phyloP scores from a whole-genome alignment of 2,113 vertebrate genomes.

The Axis porcinus region DNA sequence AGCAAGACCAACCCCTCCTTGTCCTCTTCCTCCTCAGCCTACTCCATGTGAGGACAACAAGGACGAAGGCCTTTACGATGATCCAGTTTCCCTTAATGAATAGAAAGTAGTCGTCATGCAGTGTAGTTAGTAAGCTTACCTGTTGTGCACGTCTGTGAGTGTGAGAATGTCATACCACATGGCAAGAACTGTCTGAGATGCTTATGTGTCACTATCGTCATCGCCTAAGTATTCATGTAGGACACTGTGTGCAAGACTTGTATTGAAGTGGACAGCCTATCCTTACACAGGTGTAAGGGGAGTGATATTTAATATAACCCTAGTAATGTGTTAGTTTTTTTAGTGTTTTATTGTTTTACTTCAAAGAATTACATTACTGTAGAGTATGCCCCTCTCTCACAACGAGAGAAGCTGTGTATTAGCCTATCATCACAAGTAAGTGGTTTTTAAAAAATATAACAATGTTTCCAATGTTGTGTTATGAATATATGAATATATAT shows the following conservation, averaged over 20 bases:
- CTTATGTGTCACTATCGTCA: background rate
- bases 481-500: background rate
- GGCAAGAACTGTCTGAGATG: background rate
- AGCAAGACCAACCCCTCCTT: background rate
- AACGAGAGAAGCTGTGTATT: background rate
- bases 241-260: background rate
- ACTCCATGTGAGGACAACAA: background rate
- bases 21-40: background rate
- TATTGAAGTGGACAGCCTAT: background rate
- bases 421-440: background rate
- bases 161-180: background rate
- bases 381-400: background rate
- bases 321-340: background rate
- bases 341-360: background rate
- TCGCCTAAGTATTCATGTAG: background rate
- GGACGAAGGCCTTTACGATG: background rate
- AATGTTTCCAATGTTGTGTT: background rate
- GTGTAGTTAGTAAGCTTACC: background rate
- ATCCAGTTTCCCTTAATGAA: background rate
- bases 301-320: background rate
- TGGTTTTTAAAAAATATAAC: background rate
- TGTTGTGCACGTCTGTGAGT: background rate
- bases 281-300: background rate
- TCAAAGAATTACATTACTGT: background rate
- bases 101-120: background rate